Conservation (phyloP, 2,797 vertebrate genomes). For the Cygnus olor region DNA sequence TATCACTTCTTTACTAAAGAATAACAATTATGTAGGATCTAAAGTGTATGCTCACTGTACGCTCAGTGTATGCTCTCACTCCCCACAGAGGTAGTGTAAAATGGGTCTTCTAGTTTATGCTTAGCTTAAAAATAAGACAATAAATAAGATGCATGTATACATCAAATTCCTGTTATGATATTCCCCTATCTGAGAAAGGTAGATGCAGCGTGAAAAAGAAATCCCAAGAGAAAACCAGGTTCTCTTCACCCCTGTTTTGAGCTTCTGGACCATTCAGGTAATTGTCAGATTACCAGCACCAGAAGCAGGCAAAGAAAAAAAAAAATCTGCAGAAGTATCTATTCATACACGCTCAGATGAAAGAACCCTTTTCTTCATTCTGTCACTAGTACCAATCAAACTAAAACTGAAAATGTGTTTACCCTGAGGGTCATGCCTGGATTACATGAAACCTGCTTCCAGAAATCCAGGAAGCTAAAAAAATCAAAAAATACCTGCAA, state of each 20-base stretch:
- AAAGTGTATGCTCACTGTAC: neutral
- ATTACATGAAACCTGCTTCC: slow-evolving; percentile 59
- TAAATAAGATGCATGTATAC: neutral
- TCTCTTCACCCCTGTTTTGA: neutral
- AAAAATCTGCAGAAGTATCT: neutral
- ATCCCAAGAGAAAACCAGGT: neutral
- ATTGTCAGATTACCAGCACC: neutral
- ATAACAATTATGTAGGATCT: neutral
- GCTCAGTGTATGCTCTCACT: neutral
- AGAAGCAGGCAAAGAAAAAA: neutral
- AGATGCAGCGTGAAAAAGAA: neutral
- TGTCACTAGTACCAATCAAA: slow-evolving; percentile 5
- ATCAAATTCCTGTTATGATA: neutral
- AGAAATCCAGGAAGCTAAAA: slow-evolving; percentile 52
- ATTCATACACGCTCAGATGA: neutral
- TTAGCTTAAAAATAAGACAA: neutral
- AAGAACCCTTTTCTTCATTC: neutral
- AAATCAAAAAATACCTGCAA: slow-evolving; percentile 63
- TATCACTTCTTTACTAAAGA: neutral
- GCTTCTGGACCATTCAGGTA: neutral
- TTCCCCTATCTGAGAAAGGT: neutral
- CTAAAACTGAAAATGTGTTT: slow-evolving; percentile 44
- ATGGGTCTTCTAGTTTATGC: neutral
- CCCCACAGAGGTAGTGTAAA: neutral
- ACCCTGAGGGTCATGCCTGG: slow-evolving; percentile 21